Evolutionary conservation across 2,888 invertebrate species (phyloP).

Genomic region (Latrodectus hesperus): DNA sequence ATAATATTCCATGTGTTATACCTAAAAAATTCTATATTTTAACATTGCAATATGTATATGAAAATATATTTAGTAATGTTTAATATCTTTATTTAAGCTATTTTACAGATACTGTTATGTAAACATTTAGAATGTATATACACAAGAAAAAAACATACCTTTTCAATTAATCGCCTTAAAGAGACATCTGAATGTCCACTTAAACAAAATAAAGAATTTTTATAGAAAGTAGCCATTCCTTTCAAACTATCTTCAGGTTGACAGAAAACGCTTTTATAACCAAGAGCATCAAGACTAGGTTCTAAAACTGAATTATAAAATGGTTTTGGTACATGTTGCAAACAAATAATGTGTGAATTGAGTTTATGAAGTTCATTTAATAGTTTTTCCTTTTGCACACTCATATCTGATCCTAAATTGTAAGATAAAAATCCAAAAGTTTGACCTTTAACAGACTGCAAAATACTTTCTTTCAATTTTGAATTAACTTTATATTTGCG

Average conservation of each 20-base stretch:
- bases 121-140: too few relatives aligned
- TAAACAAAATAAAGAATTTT: conserved; percentile 56
- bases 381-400: conserved; percentile 62
- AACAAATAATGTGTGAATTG: conserved; percentile 61
- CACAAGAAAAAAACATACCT: conserved; percentile 44
- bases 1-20: too few relatives aligned
- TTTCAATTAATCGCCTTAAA: conserved; percentile 58
- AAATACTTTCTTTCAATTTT: conserved; percentile 39
- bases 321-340: conserved; percentile 60
- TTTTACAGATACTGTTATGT: too few relatives aligned
- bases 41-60: too few relatives aligned
- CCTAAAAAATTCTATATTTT: too few relatives aligned
- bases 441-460: conserved; percentile 49
- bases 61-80: too few relatives aligned
- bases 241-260: conserved; percentile 48
- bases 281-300: conserved; percentile 64
- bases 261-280: conserved; percentile 56
- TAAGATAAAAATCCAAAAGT: conserved; percentile 61
- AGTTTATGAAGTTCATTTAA: conserved; percentile 55
- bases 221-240: conserved; percentile 68
- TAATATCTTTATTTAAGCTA: too few relatives aligned
- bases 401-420: conserved; percentile 55
- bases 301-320: conserved; percentile 54
- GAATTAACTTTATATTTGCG: conserved; percentile 60
- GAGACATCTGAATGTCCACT: conserved; percentile 51